Evolutionary conservation across 2,888 invertebrate species (phyloP), one percentile per base, ranked within the genome.

Genomic region (Tetrapedia diversipes): DNA sequence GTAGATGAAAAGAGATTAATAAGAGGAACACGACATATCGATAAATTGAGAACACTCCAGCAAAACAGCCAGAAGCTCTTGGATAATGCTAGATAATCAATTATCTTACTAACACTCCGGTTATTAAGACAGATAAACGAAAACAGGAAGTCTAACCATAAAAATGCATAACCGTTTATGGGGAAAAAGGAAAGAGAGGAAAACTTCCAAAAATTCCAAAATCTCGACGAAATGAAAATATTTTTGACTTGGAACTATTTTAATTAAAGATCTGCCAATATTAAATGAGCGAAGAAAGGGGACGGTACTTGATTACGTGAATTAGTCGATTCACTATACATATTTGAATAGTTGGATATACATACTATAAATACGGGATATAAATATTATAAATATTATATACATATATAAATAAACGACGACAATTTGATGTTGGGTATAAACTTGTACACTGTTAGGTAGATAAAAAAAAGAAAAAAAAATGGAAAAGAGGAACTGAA

Each of bases 211-310:
- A 43, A 64, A 69, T 22, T 56, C 53, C 71, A 76, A 81, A 84
- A 82, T 80, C 84, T 86, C 81, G 82, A 88, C 80, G 85, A 86
- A 86, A 81, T 85, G 82, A 80, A 88, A 79, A 88, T 89, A 89
- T 88, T 89, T 89, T 89, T 89, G 79, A 86, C 86, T 83, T 70
- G 66, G 37, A 87, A 83, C 78, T 88, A 89, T 89, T 89, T 89
- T 88, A 86, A 79, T 82, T 86, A 86, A 87, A 45, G 37, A 22
- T 14, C 51, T 61, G 54, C 47, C n/a, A 67, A 65, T 59, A 27
- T 11, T 27, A 24, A 47, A 22, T 45, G 69, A 56, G 64, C 53
- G 64, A 63, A 73, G 61, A 24, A 39, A 59, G n/a, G 27, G 47
- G 60, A 47, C 56, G 43, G 70, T 54, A 67, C 39, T 70, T n/a